Base-by-base conservation (phyloP, 2,113 vertebrate species). In the Cynopterus brachyotis region DNA sequence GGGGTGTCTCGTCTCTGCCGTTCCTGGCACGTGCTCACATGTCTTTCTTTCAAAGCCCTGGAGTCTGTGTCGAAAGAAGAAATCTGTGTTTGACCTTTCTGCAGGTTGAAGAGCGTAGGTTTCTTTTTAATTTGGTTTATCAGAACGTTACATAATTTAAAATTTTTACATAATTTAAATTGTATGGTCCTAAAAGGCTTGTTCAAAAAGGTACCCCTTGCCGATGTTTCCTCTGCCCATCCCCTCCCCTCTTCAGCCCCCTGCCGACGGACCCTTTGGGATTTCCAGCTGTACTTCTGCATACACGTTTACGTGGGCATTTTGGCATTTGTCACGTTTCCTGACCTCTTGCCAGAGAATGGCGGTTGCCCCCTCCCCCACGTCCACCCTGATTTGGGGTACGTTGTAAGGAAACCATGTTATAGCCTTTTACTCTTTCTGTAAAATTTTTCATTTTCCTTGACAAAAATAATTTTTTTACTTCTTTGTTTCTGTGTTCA, bases 51-150 rank as follows among this genome's bases (percentile, higher is more conserved):
- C 67, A 47, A 83, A 73, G 0, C 59, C 72, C 15, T 92, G 69
- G 20, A 80, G 42, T 75, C 69, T 75, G 42, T 42, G 91, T 90
- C 76, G 55, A 81, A 79, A 85, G 64, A 81, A 45, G 82, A 76
- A 70, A 62, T 59, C 32, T 57, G 59, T 59, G 19, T 81, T 90
- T 85, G 3, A 50, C 16, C 2, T 73, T 92, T 85, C 30, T 92
- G 59, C 92, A 92, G 59, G 85, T 94, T 89, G 76, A 81, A 94
- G 20, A 89, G 64, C 62, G 42, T 4, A 70, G 16, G 24, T 89
- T 96, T 93, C 88, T 22, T 88, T 78, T 94, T 78, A 59, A 75
- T 86, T 82, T 86, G 40, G 10, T 66, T 79, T 92, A 1, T 45
- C 40, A 81, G 42, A 76, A 55, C 30, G 76, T 88, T 64, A 28